Percentiles rank a stretch among this genome's conserved stretches.
Conservation (phyloP, 1,140 invertebrate species). For the Psix sp. region DNA sequence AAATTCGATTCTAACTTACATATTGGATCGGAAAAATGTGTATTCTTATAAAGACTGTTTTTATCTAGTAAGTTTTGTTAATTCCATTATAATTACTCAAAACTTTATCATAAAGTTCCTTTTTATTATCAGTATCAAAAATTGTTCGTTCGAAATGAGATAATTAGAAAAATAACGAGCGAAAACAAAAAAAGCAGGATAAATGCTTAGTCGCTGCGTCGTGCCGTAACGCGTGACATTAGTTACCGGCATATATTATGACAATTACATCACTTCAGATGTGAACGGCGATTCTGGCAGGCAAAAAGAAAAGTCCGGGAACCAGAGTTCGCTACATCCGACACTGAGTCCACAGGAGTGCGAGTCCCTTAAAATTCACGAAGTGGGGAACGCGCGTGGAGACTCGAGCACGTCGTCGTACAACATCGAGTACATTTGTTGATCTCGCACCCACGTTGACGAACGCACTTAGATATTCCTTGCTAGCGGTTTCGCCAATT, state of each 20-base stretch:
- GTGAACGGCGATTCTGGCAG: conserved; percentile 1
- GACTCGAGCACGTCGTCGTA: conserved; percentile 61
- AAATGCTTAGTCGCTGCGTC: no score
- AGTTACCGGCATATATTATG: not conserved
- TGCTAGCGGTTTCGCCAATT: no score
- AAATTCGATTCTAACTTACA: no score
- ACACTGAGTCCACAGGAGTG: conserved; percentile 38
- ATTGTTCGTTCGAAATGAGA: no score
- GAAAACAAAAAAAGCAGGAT: no score
- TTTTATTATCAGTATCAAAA: no score
- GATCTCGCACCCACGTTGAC: conserved; percentile 56
- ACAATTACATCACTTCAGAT: conserved; percentile 12
- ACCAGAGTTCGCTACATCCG: conserved; percentile 41
- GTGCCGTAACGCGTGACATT: not conserved
- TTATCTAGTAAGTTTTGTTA: no score
- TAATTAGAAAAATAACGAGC: no score
- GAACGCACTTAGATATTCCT: conserved; percentile 45
- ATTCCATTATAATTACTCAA: no score
- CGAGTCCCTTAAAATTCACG: conserved; percentile 53
- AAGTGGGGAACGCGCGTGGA: conserved; percentile 57
- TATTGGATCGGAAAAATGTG: no score
- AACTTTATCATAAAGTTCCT: no score
- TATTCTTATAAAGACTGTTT: no score
- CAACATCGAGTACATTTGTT: conserved; percentile 56
- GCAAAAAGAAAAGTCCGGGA: conserved; percentile 33